phyloP scores from a whole-genome alignment of 2,888 invertebrate species.

The Morpho deidamia region DNA sequence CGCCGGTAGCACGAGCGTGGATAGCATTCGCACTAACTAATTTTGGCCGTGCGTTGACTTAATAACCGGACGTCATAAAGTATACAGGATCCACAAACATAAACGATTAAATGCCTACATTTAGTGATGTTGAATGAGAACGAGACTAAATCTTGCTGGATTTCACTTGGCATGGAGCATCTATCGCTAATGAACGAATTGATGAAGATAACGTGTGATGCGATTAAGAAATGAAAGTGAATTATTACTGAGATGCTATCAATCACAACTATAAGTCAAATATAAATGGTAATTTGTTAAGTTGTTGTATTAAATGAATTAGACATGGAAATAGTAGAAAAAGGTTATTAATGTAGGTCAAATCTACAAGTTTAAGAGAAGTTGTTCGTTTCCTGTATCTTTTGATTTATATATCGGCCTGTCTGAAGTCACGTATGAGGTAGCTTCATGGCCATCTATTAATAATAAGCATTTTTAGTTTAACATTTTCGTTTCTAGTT shows the following conservation, averaged over 20 bases:
- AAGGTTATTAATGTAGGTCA: too few relatives aligned
- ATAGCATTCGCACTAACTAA: conserved; percentile 64
- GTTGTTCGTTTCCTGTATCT: too few relatives aligned
- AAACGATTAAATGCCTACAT: conserved; percentile 9
- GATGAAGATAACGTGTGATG: neutral
- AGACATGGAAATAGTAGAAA: too few relatives aligned
- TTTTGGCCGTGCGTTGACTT: conserved; percentile 67
- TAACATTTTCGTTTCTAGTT: too few relatives aligned
- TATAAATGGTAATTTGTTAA: too few relatives aligned
- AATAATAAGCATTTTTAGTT: too few relatives aligned
- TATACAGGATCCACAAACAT: conserved; percentile 37
- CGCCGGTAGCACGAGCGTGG: conserved; percentile 36
- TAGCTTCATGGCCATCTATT: too few relatives aligned
- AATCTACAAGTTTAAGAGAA: too few relatives aligned
- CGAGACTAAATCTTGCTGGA: neutral
- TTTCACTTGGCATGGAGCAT: neutral
- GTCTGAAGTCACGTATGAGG: too few relatives aligned
- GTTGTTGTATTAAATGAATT: too few relatives aligned
- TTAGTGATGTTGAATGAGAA: conserved; percentile 6
- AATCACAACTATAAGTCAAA: too few relatives aligned
- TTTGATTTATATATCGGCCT: too few relatives aligned
- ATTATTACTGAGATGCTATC: neutral
- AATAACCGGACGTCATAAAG: conserved; percentile 59
- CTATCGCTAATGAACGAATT: neutral
- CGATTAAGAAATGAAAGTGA: neutral